phyloP scores from a whole-genome alignment of 2,797 vertebrate genomes.

The Prunella strophiata region DNA sequence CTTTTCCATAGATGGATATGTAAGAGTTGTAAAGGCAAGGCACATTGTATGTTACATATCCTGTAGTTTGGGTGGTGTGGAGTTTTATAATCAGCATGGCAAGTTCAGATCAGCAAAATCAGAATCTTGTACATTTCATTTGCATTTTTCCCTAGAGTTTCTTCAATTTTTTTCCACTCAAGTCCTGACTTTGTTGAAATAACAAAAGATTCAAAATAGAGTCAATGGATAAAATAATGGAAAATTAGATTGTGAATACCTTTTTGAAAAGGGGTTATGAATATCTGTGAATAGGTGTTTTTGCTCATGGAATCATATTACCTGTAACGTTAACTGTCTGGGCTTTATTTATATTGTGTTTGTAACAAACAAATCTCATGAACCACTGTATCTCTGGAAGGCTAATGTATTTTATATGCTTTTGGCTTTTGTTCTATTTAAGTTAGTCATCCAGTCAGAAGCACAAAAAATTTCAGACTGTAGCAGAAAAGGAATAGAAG shows the following conservation, averaged over 20 bases:
- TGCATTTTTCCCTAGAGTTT: neutral
- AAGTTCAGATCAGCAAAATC: neutral
- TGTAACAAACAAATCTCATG: neutral
- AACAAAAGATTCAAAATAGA: neutral
- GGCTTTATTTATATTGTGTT: neutral
- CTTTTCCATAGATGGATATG: neutral
- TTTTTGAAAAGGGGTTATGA: neutral
- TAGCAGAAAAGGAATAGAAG: neutral
- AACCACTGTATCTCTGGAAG: neutral
- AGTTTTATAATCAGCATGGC: neutral
- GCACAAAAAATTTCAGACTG: neutral
- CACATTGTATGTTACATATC: rapidly evolving
- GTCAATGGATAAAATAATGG: neutral
- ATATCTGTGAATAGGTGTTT: neutral
- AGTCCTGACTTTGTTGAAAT: neutral
- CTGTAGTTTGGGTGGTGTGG: neutral
- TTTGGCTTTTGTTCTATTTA: neutral
- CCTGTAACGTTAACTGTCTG: neutral
- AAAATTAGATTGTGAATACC: neutral
- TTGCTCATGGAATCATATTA: neutral
- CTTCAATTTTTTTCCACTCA: neutral
- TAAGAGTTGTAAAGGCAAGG: neutral
- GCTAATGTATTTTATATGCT: neutral
- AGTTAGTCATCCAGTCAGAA: neutral
- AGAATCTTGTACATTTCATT: neutral